Evolutionary conservation across 2,113 vertebrate species (phyloP).

Genomic region (Nasalis larvatus): DNA sequence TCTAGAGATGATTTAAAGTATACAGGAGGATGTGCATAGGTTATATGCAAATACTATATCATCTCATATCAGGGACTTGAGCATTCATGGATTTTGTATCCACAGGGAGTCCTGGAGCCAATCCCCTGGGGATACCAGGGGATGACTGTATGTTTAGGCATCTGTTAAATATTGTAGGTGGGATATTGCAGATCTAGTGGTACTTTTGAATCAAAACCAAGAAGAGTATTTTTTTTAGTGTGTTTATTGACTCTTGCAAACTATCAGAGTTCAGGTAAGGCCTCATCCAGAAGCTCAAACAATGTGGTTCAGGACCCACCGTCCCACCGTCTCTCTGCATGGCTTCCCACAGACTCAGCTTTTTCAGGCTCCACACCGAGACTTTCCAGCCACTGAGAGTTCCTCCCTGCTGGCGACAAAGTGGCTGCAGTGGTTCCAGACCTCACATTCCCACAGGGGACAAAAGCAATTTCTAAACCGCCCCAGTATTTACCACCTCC

Average conservation of each 20-base stretch:
- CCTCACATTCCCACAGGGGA: background rate
- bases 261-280: too few relatives aligned
- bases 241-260: background rate
- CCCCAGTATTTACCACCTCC: too few relatives aligned
- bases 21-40: background rate
- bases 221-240: background rate
- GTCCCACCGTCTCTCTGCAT: rapidly evolving
- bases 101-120: background rate
- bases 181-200: background rate
- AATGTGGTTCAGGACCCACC: rapidly evolving
- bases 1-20: background rate
- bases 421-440: background rate
- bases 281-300: background rate
- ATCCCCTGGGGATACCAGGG: background rate
- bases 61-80: background rate
- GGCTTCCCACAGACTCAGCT: background rate
- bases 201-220: background rate
- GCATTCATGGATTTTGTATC: background rate
- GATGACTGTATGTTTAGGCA: background rate
- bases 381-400: background rate
- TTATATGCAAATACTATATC: background rate
- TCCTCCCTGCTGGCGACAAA: background rate
- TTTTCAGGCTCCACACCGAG: background rate
- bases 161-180: background rate
- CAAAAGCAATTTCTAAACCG: background rate